Evolutionary conservation across 1,140 invertebrate species (phyloP), one percentile per base, ranked within the genome.

Genomic region (Tribolium madens): DNA sequence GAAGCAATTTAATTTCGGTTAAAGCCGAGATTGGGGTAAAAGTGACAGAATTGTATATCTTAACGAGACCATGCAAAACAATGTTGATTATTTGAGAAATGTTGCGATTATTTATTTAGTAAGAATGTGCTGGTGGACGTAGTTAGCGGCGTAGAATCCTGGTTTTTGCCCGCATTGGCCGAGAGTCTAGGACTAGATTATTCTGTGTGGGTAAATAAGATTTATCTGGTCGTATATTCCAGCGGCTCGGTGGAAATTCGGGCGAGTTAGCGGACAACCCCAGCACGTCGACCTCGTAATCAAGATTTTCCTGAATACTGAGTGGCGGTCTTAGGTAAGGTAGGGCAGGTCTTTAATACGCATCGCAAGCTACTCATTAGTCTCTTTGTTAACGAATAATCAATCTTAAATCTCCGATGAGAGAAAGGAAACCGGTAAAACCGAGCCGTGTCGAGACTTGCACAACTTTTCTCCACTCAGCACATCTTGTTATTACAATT

Each of bases 211-310:
- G 46, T 72, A 50, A 72, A 72, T 72, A 50, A 72, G 46, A 72
- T 72, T 72, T 72, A 72, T 72, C 70, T 72, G 70, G 70, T 21
- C 70, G 47, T 72, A 72, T 72, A 72, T 72, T 72, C 70, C 46
- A 52, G 46, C 12, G 70, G 70, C 26, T 72, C 46, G 70, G 13
- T 72, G n/a, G 31, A 72, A 72, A 71, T 71, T 71, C 69, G 47
- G 47, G 69, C 47, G 21, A 71, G 46, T 33, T 50, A 72, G 47
- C 70, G 46, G 70, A 72, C 70, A 72, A 72, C 47, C 70, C 50
- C 10, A n/a, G 42, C 70, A 72, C 42, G 70, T 72, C 46, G 50
- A 72, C 70, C 50, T 72, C 70, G 70, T 72, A 72, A 72, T 72
- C 70, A 72, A 72, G 70, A 72, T 72, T 72, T 72, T 9, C 70